phyloP scores from a whole-genome alignment of 2,113 vertebrate species.

The Hippocampus comes region DNA sequence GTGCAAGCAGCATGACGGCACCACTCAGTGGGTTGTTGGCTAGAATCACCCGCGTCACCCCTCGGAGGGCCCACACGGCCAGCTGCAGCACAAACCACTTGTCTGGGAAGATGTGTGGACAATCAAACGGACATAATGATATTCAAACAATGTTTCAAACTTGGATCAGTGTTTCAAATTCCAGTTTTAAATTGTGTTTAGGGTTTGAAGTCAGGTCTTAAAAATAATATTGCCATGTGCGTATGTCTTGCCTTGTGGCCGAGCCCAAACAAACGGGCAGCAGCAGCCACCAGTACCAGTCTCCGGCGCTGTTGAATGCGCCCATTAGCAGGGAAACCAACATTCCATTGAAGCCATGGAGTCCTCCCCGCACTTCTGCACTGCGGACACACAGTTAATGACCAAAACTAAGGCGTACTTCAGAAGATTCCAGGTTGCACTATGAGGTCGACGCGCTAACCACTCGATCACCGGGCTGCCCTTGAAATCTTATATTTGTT shows the following conservation, averaged over 20 bases:
- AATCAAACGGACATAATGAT: too few relatives aligned
- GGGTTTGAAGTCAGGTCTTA: too few relatives aligned
- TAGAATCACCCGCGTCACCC: conserved; percentile 67
- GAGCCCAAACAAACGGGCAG: conserved; percentile 60
- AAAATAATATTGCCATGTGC: too few relatives aligned
- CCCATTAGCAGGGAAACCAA: conserved; percentile 73
- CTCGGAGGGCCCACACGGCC: conserved; percentile 65
- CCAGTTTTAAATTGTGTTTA: too few relatives aligned
- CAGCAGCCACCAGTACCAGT: conserved; percentile 77
- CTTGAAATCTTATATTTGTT: too few relatives aligned
- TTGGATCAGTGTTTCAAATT: too few relatives aligned
- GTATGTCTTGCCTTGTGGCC: conserved; percentile 59
- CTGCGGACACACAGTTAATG: conserved; percentile 39
- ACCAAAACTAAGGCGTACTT: not conserved
- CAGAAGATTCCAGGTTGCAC: not conserved
- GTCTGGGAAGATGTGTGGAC: conserved; percentile 45
- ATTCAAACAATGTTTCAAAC: not conserved
- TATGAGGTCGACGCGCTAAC: too few relatives aligned
- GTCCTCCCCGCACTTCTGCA: conserved; percentile 58
- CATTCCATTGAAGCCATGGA: conserved; percentile 72
- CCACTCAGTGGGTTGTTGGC: conserved; percentile 75
- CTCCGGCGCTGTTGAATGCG: conserved; percentile 65
- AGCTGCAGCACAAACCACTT: conserved; percentile 63
- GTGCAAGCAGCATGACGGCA: conserved; percentile 62
- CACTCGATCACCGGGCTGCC: too few relatives aligned